Percentiles rank a stretch among this genome's conserved stretches.
These are phyloP conservation scores for Callorhinus ursinus DNA, from an alignment of 2,113 vertebrate species.

Conservation along the genomic window DNA sequence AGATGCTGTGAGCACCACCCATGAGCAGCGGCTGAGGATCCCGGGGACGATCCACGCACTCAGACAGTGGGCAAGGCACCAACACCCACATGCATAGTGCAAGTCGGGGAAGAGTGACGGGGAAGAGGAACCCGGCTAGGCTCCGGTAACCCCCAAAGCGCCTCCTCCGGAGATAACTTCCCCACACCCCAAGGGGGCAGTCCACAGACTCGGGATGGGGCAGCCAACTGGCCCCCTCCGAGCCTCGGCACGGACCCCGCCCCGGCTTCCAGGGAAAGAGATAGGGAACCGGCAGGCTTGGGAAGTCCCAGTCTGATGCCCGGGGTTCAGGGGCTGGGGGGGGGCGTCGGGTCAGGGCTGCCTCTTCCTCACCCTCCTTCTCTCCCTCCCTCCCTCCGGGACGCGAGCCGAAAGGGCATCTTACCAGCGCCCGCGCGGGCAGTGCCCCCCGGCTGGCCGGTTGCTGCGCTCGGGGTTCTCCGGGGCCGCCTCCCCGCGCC, in stretches of 20 bases:
- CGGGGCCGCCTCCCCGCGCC: constrained; percentile 81
- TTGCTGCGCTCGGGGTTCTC: constrained; percentile 83
- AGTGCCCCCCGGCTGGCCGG: constrained; percentile 70
- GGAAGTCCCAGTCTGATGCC: not conserved
- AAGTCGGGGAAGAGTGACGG: constrained; percentile 34
- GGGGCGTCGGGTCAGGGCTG: not conserved
- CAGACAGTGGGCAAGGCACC: not conserved
- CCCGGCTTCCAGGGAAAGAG: constrained; percentile 48
- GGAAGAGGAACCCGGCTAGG: not conserved
- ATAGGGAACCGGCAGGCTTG: not conserved
- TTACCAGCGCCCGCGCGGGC: constrained; percentile 82
- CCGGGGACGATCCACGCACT: not conserved
- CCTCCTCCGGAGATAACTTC: constrained; percentile 59
- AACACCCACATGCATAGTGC: not conserved
- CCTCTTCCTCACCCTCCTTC: constrained; percentile 59
- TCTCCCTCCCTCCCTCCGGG: not conserved
- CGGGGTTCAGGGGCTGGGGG: not conserved
- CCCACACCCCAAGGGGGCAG: constrained; percentile 67
- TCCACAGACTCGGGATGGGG: constrained; percentile 57
- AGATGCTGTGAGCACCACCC: not conserved
- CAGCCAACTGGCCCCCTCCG: not conserved
- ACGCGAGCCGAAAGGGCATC: constrained; percentile 53
- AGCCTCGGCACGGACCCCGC: not conserved
- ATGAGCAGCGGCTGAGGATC: not conserved
- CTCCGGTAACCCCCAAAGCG: not conserved